Conservation (phyloP, 2,888 invertebrate genomes). For the Lymantria monacha region DNA sequence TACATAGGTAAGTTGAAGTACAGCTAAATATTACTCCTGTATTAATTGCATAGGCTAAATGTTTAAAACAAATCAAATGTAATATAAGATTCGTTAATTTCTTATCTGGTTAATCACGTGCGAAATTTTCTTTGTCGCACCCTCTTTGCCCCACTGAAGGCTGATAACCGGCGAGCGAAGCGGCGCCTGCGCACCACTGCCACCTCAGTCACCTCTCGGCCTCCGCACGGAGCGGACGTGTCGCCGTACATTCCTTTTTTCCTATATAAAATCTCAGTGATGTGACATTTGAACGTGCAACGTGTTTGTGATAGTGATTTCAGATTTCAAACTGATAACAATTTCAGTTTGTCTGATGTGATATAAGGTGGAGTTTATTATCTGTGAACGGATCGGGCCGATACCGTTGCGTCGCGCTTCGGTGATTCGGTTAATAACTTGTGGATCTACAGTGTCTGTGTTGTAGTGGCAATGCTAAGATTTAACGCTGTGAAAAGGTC, state of each 20-base stretch:
- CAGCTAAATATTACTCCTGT: too few relatives aligned
- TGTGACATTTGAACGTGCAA: constrained; percentile 44
- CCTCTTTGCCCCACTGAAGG: constrained; percentile 64
- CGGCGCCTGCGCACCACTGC: constrained; percentile 68
- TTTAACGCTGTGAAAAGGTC: constrained; percentile 73
- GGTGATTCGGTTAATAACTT: constrained; percentile 74
- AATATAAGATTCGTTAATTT: not conserved
- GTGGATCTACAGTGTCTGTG: constrained; percentile 66
- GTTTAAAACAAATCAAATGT: too few relatives aligned
- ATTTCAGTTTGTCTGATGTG: constrained; percentile 46
- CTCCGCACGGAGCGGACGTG: constrained; percentile 51
- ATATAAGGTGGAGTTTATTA: constrained; percentile 39
- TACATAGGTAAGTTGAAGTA: too few relatives aligned
- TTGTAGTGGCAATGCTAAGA: constrained; percentile 71
- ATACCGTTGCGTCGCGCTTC: constrained; percentile 75
- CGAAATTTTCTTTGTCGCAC: constrained; percentile 66
- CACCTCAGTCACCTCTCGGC: constrained; percentile 64
- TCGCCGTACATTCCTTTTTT: constrained; percentile 24
- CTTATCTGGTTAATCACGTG: constrained; percentile 70
- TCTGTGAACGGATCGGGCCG: constrained; percentile 48
- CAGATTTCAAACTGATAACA: constrained; percentile 40
- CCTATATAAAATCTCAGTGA: constrained; percentile 42
- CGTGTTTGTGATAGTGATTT: constrained; percentile 39
- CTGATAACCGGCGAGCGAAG: constrained; percentile 69
- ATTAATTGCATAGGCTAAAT: too few relatives aligned